Evolutionary conservation across 2,113 vertebrate species (phyloP).

Genomic region (Saguinus midas): DNA sequence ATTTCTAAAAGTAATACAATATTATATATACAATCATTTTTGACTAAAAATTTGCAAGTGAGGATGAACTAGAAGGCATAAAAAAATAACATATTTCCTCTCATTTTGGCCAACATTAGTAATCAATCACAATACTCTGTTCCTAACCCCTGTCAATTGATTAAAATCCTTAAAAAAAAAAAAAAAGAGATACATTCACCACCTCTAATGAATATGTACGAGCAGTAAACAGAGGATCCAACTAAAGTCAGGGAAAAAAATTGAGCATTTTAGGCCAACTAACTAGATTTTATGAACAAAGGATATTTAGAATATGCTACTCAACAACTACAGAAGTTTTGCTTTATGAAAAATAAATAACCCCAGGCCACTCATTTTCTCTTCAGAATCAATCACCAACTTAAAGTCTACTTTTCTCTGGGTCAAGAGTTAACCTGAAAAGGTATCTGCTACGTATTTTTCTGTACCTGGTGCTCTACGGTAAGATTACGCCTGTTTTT

Average conservation of each 20-base stretch:
- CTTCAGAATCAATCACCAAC: neutral
- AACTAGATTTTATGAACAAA: neutral
- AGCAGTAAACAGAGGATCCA: neutral
- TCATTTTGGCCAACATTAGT: neutral
- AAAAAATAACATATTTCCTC: slow-evolving; percentile 3
- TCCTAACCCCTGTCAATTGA: neutral
- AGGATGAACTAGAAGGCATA: neutral
- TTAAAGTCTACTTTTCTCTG: slow-evolving; percentile 1
- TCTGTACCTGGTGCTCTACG: neutral
- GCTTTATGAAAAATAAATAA: neutral
- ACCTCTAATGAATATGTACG: neutral
- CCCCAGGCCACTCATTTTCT: neutral
- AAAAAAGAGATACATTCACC: neutral
- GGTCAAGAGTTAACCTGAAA: neutral
- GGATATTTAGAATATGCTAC: neutral
- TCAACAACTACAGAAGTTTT: neutral
- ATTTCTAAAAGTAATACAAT: neutral
- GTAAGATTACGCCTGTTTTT: neutral
- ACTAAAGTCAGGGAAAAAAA: neutral
- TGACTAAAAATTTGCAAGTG: slow-evolving; percentile 14
- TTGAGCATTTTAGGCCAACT: neutral
- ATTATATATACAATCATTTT: neutral
- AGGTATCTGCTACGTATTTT: neutral
- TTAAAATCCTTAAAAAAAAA: neutral
- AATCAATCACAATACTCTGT: neutral